Evolutionary conservation across 2,797 vertebrate species (phyloP).

Genomic region (Pogoniulus pusillus): DNA sequence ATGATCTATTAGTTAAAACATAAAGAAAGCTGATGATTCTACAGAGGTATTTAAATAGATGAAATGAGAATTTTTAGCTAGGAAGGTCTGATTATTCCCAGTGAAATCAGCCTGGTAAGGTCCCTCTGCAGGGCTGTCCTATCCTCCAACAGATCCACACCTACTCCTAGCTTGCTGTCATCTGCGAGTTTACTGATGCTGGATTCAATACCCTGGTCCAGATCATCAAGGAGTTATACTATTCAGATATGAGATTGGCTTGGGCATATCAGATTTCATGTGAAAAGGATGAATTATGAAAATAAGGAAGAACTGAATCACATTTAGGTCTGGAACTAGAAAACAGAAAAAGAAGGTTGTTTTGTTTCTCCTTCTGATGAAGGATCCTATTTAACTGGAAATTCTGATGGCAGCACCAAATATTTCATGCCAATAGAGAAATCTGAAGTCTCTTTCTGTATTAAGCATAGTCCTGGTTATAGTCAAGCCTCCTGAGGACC

Average conservation of each 20-base stretch:
- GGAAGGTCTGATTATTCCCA: no score
- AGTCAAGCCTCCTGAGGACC: not conserved
- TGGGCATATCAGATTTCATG: not conserved
- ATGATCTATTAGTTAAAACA: no score
- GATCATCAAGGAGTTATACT: not conserved
- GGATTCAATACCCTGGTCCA: no score
- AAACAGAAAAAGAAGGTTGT: not conserved
- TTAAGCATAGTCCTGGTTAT: not conserved
- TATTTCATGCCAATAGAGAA: not conserved
- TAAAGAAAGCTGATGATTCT: no score
- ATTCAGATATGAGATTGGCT: not conserved
- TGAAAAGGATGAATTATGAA: not conserved
- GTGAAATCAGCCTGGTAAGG: no score
- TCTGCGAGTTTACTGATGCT: no score
- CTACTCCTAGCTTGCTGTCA: no score
- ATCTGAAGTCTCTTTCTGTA: not conserved
- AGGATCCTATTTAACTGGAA: not conserved
- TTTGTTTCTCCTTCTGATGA: not conserved
- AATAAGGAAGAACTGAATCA: not conserved
- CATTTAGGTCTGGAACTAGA: not conserved
- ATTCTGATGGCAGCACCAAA: not conserved
- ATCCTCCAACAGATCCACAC: no score
- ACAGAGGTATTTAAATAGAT: no score
- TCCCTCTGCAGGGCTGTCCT: no score
- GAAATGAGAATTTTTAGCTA: no score